Percentiles rank a stretch among this genome's conserved stretches.
Evolutionary conservation across 2,797 vertebrate species (phyloP).

Genomic region (Helostoma temminkii): DNA sequence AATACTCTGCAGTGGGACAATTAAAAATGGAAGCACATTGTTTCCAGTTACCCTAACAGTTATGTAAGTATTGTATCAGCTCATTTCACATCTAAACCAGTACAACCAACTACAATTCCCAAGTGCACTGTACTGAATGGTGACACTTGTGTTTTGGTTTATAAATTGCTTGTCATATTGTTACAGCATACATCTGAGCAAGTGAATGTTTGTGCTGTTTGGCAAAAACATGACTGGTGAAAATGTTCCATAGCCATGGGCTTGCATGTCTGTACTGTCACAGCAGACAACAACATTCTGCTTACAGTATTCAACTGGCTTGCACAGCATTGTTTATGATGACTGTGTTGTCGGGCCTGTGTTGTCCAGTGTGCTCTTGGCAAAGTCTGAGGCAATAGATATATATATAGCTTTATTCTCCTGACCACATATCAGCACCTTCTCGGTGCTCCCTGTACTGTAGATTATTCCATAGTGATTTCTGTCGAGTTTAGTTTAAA

Average conservation of each 20-base stretch:
- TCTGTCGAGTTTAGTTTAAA: slow-evolving; percentile 2
- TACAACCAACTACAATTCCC: too few species aligned
- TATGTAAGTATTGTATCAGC: too few species aligned
- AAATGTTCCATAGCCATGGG: slow-evolving; percentile 24
- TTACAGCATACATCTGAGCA: background rate
- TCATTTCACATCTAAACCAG: too few species aligned
- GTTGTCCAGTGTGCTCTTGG: slow-evolving; percentile 11
- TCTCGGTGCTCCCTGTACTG: background rate
- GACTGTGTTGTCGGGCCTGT: slow-evolving; percentile 37
- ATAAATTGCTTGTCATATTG: slow-evolving; percentile 20
- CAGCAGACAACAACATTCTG: slow-evolving; percentile 22
- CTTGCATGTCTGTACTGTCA: slow-evolving; percentile 31
- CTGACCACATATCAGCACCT: slow-evolving; percentile 8
- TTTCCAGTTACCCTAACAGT: too few species aligned
- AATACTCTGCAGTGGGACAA: too few species aligned
- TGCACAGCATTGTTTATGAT: slow-evolving; percentile 34
- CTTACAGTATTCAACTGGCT: background rate
- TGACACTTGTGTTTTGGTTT: background rate
- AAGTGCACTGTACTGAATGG: too few species aligned
- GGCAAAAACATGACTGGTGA: slow-evolving; percentile 39
- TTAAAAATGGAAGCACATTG: too few species aligned
- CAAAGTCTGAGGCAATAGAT: background rate
- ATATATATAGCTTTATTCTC: slow-evolving; percentile 4
- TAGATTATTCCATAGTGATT: background rate
- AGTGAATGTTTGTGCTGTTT: slow-evolving; percentile 1